Evolutionary conservation across 2,797 vertebrate genomes (phyloP), one percentile per base, ranked within the genome.

Genomic region (Phataginus tricuspis): DNA sequence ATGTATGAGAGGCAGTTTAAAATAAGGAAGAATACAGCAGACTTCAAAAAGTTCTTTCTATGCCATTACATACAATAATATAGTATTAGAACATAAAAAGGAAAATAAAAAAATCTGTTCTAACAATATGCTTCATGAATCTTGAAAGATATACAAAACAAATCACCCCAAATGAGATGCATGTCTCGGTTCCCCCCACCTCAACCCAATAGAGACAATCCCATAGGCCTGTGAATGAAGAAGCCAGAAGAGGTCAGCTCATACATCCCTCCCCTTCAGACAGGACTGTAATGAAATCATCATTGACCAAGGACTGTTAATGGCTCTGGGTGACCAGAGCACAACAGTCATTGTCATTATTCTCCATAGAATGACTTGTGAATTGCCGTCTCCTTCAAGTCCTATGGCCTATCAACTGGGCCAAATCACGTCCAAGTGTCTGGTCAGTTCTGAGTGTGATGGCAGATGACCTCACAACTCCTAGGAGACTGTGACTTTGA

Each of bases 31-130:
- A 94, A 51, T 49, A 82, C 18, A 93, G 97, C 96, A 98, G 96
- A 94, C 97, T 98, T 96, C 80, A 79, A 94, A 57, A 85, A n/a
- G 95, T 97, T 97, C 97, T 96, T 97, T 97, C 97, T 69, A 95
- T 97, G 97, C 94, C 95, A 86, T 96, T 91, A 45, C 88, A 39
- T 79, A 82, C 49, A 94, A 86, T 91, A 94, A 90, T 91, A 96
- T 97, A 95, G 91, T 97, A 97, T 97, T 97, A 97, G 97, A 97
- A 97, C 96, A 97, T 93, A 95, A 96, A 98, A 98, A 97, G 94
- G 98, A 98, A 98, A 98, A 97, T 91, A 84, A 89, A 97, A 97
- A 97, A 96, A 79, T 97, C 97, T 97, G 97, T 95, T 97, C 95
- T 91, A 75, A 94, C 96, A 97, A 96, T 96, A 96, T 98, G 97